Conservation (phyloP, 2,797 vertebrate genomes). For the Melanogrammus aeglefinus region DNA sequence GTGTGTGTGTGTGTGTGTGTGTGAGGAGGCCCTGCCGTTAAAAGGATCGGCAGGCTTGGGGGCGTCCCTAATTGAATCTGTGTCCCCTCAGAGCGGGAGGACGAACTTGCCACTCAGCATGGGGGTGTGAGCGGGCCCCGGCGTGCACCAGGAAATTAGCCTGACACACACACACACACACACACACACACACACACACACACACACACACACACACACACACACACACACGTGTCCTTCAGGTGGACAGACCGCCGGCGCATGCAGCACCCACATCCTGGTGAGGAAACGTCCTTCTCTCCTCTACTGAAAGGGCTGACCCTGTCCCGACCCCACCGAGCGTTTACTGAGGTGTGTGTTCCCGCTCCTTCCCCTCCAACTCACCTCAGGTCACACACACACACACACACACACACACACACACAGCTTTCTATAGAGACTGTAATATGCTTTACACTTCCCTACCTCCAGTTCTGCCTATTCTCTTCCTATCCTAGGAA, state of each 20-base stretch:
- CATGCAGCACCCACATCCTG: conserved; percentile 1
- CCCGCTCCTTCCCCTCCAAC: no score
- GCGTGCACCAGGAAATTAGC: conserved; percentile 78
- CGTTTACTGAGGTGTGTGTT: no score
- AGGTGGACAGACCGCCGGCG: conserved; percentile 62
- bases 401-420: no score
- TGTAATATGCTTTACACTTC: no score
- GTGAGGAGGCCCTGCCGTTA: conserved; percentile 67
- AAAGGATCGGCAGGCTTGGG: conserved; percentile 89
- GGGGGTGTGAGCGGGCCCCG: conserved; percentile 71
- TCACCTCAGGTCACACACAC: no score
- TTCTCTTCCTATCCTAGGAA: no score
- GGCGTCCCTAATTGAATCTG: conserved; percentile 89
- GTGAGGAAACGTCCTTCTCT: not conserved
- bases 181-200: no score
- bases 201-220: conserved; percentile 41
- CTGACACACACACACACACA: no score
- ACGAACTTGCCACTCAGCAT: conserved; percentile 89
- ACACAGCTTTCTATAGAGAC: no score
- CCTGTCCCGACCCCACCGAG: no score
- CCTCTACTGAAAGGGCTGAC: no score
- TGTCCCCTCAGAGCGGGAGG: conserved; percentile 74
- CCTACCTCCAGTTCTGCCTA: no score
- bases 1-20: conserved; percentile 20
- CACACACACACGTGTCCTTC: conserved; percentile 79